A percentile compares a stretch with the other conserved stretches of the same genome.
These are phyloP conservation scores for Aporrectodea caliginosa DNA, from an alignment of 1,140 invertebrate species.

Conservation along the genomic window DNA sequence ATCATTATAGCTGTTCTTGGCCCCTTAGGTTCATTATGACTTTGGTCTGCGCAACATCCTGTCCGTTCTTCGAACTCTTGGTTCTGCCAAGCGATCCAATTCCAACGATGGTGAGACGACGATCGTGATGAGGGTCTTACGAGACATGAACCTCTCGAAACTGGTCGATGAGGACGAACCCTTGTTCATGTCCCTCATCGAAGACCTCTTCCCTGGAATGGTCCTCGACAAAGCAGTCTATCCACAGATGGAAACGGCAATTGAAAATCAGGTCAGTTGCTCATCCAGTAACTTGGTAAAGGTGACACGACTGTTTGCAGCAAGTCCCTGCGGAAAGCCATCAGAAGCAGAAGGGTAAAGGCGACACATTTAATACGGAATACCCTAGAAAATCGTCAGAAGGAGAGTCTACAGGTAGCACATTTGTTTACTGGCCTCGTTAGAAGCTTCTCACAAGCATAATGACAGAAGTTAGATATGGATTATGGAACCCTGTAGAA, in stretches of 20 bases:
- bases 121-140: conserved; percentile 91
- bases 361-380: no score
- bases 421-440: no score
- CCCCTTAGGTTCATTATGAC: conserved; percentile 82
- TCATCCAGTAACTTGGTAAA: no score
- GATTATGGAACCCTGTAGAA: no score
- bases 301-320: no score
- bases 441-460: no score
- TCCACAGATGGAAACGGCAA: conserved; percentile 62
- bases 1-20: no score
- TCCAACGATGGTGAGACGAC: conserved; percentile 87
- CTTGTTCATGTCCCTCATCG: conserved; percentile 88
- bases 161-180: conserved; percentile 96
- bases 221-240: conserved; percentile 86
- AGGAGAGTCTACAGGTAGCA: no score
- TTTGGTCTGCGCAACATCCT: conserved; percentile 93
- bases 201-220: conserved; percentile 92
- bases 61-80: conserved; percentile 84
- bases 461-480: no score
- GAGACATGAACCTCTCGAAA: conserved; percentile 97
- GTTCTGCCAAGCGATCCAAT: conserved; percentile 84
- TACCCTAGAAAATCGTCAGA: no score
- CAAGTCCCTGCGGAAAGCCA: no score
- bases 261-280: conserved; percentile 50
- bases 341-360: no score